phyloP scores from a whole-genome alignment of 1,140 invertebrate species.

The Monomorium pharaonis region DNA sequence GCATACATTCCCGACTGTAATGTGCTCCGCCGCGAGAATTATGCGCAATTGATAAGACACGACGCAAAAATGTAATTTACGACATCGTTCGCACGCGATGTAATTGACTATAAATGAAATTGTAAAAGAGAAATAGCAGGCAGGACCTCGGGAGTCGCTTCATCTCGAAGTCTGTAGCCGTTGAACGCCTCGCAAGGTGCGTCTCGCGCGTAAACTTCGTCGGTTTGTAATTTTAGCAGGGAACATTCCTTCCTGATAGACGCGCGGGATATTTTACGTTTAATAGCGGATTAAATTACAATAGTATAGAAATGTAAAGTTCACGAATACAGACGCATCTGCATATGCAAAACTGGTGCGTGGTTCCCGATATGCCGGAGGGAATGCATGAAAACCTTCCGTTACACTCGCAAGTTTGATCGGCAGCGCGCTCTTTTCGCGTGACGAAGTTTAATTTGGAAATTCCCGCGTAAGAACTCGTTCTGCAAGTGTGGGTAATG shows the following conservation, averaged over 20 bases:
- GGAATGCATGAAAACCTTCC: not conserved
- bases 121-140: conserved; percentile 9
- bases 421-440: conserved; percentile 55
- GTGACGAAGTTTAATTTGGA: conserved; percentile 73
- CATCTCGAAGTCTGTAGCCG: not conserved
- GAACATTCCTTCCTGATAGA: not conserved
- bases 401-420: not conserved
- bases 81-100: conserved; percentile 51
- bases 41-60: conserved; percentile 70
- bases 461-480: conserved; percentile 48
- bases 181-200: not conserved
- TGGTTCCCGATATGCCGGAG: not conserved
- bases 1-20: conserved; percentile 56
- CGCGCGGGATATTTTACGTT: not conserved
- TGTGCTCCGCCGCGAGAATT: conserved; percentile 57
- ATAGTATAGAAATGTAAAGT: conserved; percentile 6
- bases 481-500: conserved; percentile 47
- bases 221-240: conserved; percentile 5
- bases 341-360: not conserved
- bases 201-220: conserved; percentile 4
- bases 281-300: not conserved
- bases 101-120: conserved; percentile 70
- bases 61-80: conserved; percentile 69
- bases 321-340: not conserved
- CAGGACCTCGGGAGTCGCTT: not conserved